These are phyloP conservation scores for Acanthopagrus latus DNA, from an alignment of 2,797 vertebrate species.

Conservation along the genomic window DNA sequence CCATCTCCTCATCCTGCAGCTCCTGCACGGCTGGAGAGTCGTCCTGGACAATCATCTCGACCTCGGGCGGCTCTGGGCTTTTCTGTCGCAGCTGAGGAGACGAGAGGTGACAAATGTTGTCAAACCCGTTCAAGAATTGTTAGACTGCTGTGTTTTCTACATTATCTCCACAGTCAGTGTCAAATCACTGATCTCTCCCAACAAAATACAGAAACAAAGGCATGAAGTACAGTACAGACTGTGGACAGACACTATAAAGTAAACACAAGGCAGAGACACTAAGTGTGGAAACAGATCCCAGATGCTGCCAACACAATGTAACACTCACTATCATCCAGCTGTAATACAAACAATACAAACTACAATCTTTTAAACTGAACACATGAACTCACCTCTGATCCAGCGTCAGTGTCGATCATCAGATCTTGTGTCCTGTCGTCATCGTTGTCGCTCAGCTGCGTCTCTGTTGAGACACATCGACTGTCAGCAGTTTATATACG, in stretches of 20 bases:
- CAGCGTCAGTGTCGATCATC: constrained; percentile 44
- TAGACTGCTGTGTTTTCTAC: neutral
- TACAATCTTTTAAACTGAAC: neutral
- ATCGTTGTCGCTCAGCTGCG: constrained; percentile 72
- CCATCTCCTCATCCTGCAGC: constrained; percentile 25
- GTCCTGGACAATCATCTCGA: constrained; percentile 11
- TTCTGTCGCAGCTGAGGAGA: constrained; percentile 4
- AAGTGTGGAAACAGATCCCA: no score
- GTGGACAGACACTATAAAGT: no score
- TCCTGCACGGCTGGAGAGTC: neutral
- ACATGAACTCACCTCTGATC: constrained; percentile 53
- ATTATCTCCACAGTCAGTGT: neutral
- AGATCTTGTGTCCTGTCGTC: constrained; percentile 62
- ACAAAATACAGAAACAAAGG: neutral
- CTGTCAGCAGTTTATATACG: neutral
- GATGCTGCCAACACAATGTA: no score
- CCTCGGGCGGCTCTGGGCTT: constrained; percentile 28
- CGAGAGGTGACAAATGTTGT: neutral
- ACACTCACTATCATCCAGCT: no score
- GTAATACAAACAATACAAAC: neutral
- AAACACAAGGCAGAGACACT: no score
- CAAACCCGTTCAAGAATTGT: neutral
- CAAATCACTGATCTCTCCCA: no score
- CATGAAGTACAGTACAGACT: neutral
- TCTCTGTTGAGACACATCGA: constrained; percentile 67